Evolutionary conservation across 2,888 invertebrate genomes (phyloP), one percentile per base, ranked within the genome.

Genomic region (Athripsodes cinereus): DNA sequence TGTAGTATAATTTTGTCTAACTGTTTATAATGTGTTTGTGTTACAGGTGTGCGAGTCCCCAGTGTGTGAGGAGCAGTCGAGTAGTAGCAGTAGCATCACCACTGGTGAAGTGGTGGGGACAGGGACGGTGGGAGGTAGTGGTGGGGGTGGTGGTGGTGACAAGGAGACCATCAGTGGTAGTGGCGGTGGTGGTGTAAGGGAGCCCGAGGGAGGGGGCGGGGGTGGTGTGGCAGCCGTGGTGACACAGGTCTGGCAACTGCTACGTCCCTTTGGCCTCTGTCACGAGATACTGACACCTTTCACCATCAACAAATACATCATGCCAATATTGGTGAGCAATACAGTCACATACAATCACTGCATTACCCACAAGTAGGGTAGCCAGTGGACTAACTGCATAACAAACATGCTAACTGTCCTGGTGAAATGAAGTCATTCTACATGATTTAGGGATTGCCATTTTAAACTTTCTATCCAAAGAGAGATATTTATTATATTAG

Each of bases 201-300:
- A 26, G 26, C 26, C 22, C 19, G 59, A 52, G 22, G 13, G 64
- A 75, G 61, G 78, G 26, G 46, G 40, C 19, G 59, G 48, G 22
- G 13, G 64, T 75, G 61, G 78, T 76, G 65, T 75, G 72, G 66
- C 57, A 1, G 59, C 73, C 73, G 71, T 77, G 2, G 75, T 78
- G 20, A 71, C 74, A 8, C 71, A 76, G 1, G 78, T 78, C 21
- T 79, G 79, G 79, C 78, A 77, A 62, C 79, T 96, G 62, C 78
- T 96, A 64, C 85, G 92, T 67, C 96, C 97, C 10, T 92, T 97
- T 71, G 96, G 96, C 40, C 83, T 90, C 60, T 95, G 95, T 72
- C 90, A 91, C 70, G 96, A 96, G 72, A 84, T 93, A 64, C 79
- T 97, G 64, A 96, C 96, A 46, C 85, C 90, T 61, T 85, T 88